phyloP scores from a whole-genome alignment of 2,113 vertebrate species.

The Leptosomus discolor region DNA sequence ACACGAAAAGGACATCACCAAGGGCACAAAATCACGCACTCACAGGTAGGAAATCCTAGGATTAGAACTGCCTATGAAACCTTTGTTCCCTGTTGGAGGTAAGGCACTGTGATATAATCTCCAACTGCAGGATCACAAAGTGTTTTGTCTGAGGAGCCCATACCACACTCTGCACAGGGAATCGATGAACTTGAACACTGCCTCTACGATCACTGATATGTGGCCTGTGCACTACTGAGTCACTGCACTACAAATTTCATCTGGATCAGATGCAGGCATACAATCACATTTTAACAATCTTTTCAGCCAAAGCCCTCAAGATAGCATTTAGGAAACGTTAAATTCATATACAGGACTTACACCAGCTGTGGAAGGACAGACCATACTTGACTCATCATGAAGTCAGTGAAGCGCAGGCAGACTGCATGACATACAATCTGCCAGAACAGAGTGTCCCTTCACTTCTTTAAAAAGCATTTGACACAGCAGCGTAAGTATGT shows the following conservation, averaged over 20 bases:
- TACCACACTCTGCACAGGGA: not conserved
- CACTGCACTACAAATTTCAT: not conserved
- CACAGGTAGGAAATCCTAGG: not conserved
- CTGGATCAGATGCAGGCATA: not conserved
- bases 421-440: conserved; percentile 23
- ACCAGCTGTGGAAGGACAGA: conserved; percentile 37
- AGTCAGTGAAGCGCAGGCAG: conserved; percentile 27
- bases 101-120: not conserved
- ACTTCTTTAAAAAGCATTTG: conserved; percentile 51
- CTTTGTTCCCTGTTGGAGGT: not conserved
- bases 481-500: not conserved
- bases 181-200: not conserved
- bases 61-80: not conserved
- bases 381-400: conserved; percentile 32
- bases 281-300: not conserved
- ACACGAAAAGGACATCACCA: not conserved
- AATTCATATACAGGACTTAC: not conserved
- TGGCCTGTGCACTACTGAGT: not conserved
- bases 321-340: not conserved
- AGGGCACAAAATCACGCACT: not conserved
- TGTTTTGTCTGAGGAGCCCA: not conserved
- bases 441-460: conserved; percentile 44
- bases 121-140: not conserved
- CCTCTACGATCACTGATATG: not conserved
- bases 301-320: not conserved